A percentile compares a stretch with the other conserved stretches of the same genome.
phyloP scores from a whole-genome alignment of 2,113 vertebrate species.

The Rhynchomys soricoides region DNA sequence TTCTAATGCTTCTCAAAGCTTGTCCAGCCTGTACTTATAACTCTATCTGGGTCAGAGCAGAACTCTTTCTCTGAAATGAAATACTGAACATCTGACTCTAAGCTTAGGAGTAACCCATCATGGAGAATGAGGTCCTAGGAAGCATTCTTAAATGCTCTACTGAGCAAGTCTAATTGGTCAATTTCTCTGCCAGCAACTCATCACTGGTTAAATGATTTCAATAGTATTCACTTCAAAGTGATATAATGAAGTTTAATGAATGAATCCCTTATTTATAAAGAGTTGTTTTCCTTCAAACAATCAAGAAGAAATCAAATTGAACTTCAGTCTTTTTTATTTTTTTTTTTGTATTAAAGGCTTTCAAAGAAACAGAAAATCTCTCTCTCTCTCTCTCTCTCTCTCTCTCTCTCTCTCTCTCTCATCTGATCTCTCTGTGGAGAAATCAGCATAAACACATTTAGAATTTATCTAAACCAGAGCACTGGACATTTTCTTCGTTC shows the following conservation, averaged over 20 bases:
- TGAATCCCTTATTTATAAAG: conserved; percentile 72
- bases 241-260: conserved; percentile 75
- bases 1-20: not conserved
- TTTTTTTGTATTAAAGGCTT: conserved; percentile 64
- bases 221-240: conserved; percentile 68
- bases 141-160: conserved; percentile 51
- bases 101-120: not conserved
- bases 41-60: conserved; percentile 24
- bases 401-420: conserved; percentile 70
- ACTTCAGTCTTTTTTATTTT: conserved; percentile 64
- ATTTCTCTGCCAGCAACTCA: conserved; percentile 67
- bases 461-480: conserved; percentile 63
- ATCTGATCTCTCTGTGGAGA: conserved; percentile 5
- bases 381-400: conserved; percentile 50
- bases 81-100: not conserved
- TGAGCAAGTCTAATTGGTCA: conserved; percentile 64
- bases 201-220: conserved; percentile 59
- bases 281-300: conserved; percentile 66
- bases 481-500: conserved; percentile 69
- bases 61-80: conserved; percentile 33
- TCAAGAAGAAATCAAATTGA: conserved; percentile 66
- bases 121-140: conserved; percentile 36
- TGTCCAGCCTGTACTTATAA: not conserved
- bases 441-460: conserved; percentile 53
- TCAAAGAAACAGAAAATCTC: conserved; percentile 69